Base-by-base conservation (phyloP, 1,140 invertebrate genomes). In the Aricia agestis region DNA sequence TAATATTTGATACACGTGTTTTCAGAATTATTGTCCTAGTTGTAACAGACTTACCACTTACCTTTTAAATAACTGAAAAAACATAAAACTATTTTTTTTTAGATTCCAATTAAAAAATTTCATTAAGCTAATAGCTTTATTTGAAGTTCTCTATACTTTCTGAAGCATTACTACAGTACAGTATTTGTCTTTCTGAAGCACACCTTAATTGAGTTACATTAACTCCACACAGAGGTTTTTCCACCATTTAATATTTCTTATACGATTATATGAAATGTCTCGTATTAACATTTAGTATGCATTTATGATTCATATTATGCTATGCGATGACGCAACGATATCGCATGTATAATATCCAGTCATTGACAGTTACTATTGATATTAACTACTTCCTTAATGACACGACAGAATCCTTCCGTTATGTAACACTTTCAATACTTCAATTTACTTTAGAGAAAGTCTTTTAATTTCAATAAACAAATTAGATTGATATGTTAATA, bases 311-410 rank as follows among this genome's bases (percentile, higher is more conserved):
- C 45, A 52, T 9, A 25, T 25, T 25, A 9, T 52, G 45, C 6
- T 15, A 52, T 4, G 45, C 13, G 45, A 13, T 52, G 45, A 52
- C 45, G 45, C 13, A 52, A 52, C 45, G 45, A 13, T 15, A 13
- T 52, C 13, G 13, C 45, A 36, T 13, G 45, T 15, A 52, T 52
- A 52, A 13, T 52, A 52, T 52, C 10, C 45, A 52, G 45, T 52
- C 45, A 52, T 11, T 13, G 45, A 15, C 45, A 52, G 45, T 52
- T 52, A 52, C 45, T 52, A 52, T 52, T 52, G 45, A 52, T 52
- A n/a, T 52, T 52, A 52, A 52, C 45, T 52, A 15, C 45, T 52
- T 52, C 45, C 45, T 52, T 52, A 52, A 52, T 52, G 45, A 52
- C 11, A 52, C 45, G 45, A 52, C 45, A 52, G 13, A 52, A 52